Percentiles rank a stretch among this genome's conserved stretches.
Evolutionary conservation across 2,113 vertebrate genomes (phyloP).

Genomic region (Sorex araneus): DNA sequence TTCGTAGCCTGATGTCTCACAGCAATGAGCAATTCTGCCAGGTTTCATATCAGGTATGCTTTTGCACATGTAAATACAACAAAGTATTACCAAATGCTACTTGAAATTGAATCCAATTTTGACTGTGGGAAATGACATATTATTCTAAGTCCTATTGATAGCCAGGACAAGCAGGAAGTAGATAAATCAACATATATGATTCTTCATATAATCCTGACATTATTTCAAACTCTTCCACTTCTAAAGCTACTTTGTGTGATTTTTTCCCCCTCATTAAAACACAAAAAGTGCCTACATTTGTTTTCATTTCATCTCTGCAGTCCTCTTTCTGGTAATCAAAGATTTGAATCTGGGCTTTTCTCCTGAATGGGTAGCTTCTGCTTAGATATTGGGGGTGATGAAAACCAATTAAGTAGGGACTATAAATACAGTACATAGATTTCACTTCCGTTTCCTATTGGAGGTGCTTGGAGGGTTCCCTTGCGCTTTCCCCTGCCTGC

Average conservation of each 20-base stretch:
- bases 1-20: not conserved
- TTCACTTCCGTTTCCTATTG: conserved; percentile 80
- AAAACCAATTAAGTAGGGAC: conserved; percentile 72
- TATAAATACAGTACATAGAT: conserved; percentile 75
- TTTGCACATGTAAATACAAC: not conserved
- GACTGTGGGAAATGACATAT: not conserved
- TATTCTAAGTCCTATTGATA: not conserved
- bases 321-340: conserved; percentile 65
- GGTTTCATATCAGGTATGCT: not conserved
- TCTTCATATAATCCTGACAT: not conserved
- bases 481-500: conserved; percentile 47
- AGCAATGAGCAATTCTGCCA: not conserved
- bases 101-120: not conserved
- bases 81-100: not conserved
- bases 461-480: not conserved
- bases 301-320: conserved; percentile 62
- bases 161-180: not conserved
- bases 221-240: conserved; percentile 59
- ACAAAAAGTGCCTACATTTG: conserved; percentile 43
- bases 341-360: conserved; percentile 32
- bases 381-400: conserved; percentile 42
- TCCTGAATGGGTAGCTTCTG: conserved; percentile 62
- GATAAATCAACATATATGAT: not conserved
- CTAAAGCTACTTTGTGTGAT: not conserved
- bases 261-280: conserved; percentile 58